Percentiles rank a stretch among this genome's conserved stretches.
These are phyloP conservation scores for Gymnodraco acuticeps DNA, from an alignment of 2,797 vertebrate genomes.

Conservation along the genomic window DNA sequence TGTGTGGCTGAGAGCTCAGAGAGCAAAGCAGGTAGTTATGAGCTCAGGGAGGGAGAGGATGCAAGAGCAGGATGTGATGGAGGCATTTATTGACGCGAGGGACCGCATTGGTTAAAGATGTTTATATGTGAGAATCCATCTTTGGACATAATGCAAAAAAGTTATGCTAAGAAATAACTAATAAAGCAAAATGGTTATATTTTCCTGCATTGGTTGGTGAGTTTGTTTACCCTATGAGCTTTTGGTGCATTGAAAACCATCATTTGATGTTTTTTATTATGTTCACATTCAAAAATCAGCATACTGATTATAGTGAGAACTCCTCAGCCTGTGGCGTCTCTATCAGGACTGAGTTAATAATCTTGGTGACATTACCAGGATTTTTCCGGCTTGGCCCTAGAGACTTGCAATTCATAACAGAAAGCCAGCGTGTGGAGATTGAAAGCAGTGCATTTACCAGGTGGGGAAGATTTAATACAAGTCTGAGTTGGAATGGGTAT, in stretches of 20 bases:
- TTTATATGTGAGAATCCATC: conserved; percentile 22
- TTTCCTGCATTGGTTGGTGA: conserved; percentile 11
- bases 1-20: conserved; percentile 37
- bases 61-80: conserved; percentile 22
- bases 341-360: conserved; percentile 15
- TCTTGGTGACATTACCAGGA: not conserved
- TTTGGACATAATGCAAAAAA: conserved; percentile 2
- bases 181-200: conserved; percentile 13
- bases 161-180: conserved; percentile 14
- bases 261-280: conserved; percentile 25
- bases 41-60: conserved; percentile 39
- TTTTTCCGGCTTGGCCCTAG: conserved; percentile 16
- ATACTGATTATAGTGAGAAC: not conserved
- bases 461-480: not conserved
- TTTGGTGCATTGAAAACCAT: conserved; percentile 5
- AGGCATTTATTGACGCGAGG: conserved; percentile 16
- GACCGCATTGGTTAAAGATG: conserved; percentile 22
- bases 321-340: conserved; percentile 7
- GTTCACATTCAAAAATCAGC: conserved; percentile 12
- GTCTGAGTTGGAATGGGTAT: not conserved
- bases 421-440: conserved; percentile 9
- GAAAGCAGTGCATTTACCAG: not conserved
- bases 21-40: conserved; percentile 27
- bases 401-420: conserved; percentile 13
- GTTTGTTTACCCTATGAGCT: conserved; percentile 46